These are phyloP conservation scores for Pseudomyrmex dendroicus DNA, from an alignment of 1,140 invertebrate genomes.

Conservation along the genomic window DNA sequence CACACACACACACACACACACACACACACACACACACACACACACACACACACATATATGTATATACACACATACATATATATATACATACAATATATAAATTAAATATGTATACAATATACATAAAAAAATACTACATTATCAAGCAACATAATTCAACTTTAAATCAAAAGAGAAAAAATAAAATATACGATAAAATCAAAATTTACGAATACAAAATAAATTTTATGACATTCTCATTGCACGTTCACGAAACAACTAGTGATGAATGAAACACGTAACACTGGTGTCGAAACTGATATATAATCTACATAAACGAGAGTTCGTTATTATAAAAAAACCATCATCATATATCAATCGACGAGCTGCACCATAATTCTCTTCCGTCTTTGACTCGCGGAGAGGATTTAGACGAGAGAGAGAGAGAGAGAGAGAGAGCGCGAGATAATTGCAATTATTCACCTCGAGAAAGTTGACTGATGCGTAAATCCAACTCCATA, in stretches of 20 bases:
- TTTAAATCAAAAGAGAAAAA: no score
- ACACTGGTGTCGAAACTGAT: constrained; percentile 27
- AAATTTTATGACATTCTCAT: background rate
- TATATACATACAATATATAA: no score
- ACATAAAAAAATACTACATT: no score
- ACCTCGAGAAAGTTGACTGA: constrained; percentile 41
- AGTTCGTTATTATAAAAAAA: constrained; percentile 58
- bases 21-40: no score
- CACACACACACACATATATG: no score
- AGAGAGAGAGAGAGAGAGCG: background rate
- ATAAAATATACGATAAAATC: no score
- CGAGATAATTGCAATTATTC: constrained; percentile 23
- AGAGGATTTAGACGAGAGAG: background rate
- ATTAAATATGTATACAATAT: no score
- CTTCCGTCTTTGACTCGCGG: constrained; percentile 1
- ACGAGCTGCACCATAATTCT: constrained; percentile 13
- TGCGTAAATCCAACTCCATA: background rate
- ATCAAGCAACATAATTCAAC: no score
- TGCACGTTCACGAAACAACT: constrained; percentile 42
- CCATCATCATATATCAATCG: constrained; percentile 63
- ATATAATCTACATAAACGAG: constrained; percentile 41
- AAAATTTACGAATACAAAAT: no score
- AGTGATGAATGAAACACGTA: constrained; percentile 54
- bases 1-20: no score
- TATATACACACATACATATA: no score